phyloP scores from a whole-genome alignment of 2,888 invertebrate species.

The Cheilosia impressa region DNA sequence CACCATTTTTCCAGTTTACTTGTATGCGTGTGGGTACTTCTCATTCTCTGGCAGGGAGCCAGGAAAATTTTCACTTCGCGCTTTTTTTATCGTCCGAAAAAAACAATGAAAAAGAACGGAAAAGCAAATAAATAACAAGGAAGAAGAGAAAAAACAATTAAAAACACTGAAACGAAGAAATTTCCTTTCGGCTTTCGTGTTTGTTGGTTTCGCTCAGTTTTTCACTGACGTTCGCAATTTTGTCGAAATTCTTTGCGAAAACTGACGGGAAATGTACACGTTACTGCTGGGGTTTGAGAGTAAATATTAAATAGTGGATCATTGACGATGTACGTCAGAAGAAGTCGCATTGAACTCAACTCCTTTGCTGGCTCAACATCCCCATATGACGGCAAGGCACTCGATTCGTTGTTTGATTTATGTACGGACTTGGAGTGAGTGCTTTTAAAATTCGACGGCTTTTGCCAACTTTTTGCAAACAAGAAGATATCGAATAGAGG shows the following conservation, averaged over 20 bases:
- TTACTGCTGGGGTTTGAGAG: not conserved
- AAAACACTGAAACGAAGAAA: constrained; percentile 2
- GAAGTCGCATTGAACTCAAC: no score
- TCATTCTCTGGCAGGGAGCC: constrained; percentile 32
- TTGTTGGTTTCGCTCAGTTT: not conserved
- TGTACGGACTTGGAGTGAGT: no score
- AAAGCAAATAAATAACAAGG: constrained; percentile 21
- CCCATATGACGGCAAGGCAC: no score
- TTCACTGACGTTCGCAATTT: not conserved
- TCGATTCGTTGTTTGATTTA: no score
- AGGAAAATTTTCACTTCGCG: constrained; percentile 34
- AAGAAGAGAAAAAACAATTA: not conserved
- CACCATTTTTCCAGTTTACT: constrained; percentile 4
- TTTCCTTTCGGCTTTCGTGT: not conserved
- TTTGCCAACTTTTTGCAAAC: no score
- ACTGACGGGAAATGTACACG: no score
- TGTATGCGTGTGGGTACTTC: not conserved
- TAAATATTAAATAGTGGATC: not conserved
- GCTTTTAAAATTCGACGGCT: no score
- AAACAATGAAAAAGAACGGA: constrained; percentile 9
- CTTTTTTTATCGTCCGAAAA: constrained; percentile 11
- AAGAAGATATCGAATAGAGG: no score
- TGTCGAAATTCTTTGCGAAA: not conserved
- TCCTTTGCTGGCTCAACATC: no score
- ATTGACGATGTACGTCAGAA: no score